A percentile compares a stretch with the other conserved stretches of the same genome.
Conservation (phyloP, 2,113 vertebrate genomes). For the Chlamydotis undulata region DNA sequence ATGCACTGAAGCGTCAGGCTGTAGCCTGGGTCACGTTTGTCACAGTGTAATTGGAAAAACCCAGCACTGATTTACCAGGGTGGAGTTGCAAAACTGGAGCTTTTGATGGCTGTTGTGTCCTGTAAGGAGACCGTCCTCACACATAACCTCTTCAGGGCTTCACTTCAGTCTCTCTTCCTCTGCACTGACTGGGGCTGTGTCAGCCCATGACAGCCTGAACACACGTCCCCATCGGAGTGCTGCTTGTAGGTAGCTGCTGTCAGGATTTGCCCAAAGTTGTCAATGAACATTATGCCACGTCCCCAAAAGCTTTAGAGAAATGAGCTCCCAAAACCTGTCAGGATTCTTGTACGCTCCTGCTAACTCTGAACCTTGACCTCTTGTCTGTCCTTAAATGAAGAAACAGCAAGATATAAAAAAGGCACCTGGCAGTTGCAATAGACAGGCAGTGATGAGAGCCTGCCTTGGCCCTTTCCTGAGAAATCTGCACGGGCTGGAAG, state of each 20-base stretch:
- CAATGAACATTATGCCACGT: fast-evolving
- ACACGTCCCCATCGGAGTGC: fast-evolving
- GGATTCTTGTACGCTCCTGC: not conserved
- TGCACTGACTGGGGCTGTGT: not conserved
- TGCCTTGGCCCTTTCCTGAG: not conserved
- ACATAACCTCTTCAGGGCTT: not conserved
- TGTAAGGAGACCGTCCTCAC: not conserved
- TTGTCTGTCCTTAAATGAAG: not conserved
- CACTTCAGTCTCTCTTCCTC: not conserved
- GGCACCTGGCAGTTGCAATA: not conserved
- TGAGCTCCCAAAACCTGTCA: not conserved
- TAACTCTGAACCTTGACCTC: not conserved
- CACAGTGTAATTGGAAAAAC: not conserved
- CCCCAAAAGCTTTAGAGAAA: not conserved
- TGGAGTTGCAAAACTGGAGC: not conserved
- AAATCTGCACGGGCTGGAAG: not conserved
- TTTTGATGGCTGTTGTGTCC: not conserved
- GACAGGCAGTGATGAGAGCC: not conserved
- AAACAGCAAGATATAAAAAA: not conserved
- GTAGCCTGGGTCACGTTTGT: not conserved
- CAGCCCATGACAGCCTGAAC: not conserved
- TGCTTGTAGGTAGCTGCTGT: not conserved
- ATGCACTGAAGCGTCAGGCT: not conserved
- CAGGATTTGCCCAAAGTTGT: not conserved
- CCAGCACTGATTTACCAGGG: not conserved